Evolutionary conservation across 2,888 invertebrate species (phyloP).

Genomic region (Drosophila nigritarsus): DNA sequence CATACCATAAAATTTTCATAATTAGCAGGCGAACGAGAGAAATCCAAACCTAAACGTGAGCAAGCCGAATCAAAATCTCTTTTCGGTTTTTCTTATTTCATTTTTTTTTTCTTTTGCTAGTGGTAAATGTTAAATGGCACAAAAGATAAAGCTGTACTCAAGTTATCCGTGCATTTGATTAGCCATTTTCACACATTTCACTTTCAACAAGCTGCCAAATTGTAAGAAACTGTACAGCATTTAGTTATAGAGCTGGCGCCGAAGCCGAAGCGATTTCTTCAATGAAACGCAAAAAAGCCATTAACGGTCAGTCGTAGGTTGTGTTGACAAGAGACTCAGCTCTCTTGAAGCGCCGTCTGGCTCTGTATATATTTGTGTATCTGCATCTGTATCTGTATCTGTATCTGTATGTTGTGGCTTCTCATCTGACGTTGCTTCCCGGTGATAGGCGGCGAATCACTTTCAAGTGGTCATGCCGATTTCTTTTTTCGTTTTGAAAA

Average conservation of each 20-base stretch:
- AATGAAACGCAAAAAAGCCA: constrained; percentile 79
- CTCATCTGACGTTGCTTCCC: constrained; percentile 54
- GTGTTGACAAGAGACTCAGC: constrained; percentile 48
- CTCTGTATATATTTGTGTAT: constrained; percentile 26
- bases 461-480: constrained; percentile 68
- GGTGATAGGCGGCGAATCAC: constrained; percentile 54
- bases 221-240: constrained; percentile 50
- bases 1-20: constrained; percentile 51
- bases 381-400: constrained; percentile 37
- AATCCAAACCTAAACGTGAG: constrained; percentile 36
- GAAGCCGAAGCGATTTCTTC: constrained; percentile 49
- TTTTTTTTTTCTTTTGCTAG: neutral
- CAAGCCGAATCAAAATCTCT: constrained; percentile 45
- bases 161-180: constrained; percentile 73
- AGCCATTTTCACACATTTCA: constrained; percentile 80
- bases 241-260: constrained; percentile 18
- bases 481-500: constrained; percentile 48
- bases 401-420: constrained; percentile 32
- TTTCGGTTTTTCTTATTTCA: neutral
- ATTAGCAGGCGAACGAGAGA: constrained; percentile 58
- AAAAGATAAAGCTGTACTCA: constrained; percentile 26
- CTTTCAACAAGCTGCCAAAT: constrained; percentile 80
- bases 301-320: constrained; percentile 76
- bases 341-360: constrained; percentile 30
- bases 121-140: constrained; percentile 47